Evolutionary conservation across 2,113 vertebrate genomes (phyloP).

Genomic region (Hippolais icterina): DNA sequence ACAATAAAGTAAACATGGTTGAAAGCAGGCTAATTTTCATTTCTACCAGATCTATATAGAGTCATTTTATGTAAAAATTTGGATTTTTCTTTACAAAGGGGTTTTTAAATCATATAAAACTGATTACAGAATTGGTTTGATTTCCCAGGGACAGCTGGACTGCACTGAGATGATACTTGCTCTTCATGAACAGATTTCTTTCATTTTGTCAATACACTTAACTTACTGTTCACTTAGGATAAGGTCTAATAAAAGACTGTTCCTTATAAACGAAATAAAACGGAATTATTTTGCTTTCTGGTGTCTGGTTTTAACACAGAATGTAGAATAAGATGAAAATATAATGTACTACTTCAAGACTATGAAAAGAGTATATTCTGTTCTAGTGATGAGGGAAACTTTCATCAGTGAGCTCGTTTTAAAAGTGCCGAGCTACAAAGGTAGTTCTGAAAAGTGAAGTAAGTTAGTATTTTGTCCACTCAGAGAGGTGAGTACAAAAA

Average conservation of each 20-base stretch:
- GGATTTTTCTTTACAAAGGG: not conserved
- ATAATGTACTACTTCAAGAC: not conserved
- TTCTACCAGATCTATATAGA: not conserved
- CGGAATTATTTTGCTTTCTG: not conserved
- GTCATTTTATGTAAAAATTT: conserved; percentile 7
- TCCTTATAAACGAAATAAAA: not conserved
- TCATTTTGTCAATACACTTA: not conserved
- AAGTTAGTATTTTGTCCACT: not conserved
- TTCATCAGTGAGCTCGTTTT: not conserved
- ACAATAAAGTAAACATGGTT: conserved; percentile 50
- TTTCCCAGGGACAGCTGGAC: conserved; percentile 19
- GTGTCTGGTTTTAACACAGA: not conserved
- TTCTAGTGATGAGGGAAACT: not conserved
- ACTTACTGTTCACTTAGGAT: not conserved
- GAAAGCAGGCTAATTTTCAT: conserved; percentile 51
- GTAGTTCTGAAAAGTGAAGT: not conserved
- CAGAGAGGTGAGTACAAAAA: not conserved
- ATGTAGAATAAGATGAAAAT: not conserved
- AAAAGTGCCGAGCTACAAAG: not conserved
- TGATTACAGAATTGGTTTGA: not conserved
- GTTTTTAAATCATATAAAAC: not conserved
- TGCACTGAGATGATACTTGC: not conserved
- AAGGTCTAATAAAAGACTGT: not conserved
- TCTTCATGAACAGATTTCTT: not conserved
- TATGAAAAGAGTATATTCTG: not conserved